A percentile compares a stretch with the other conserved stretches of the same genome.
These are phyloP conservation scores for Drosophila koepferae DNA, from an alignment of 2,888 invertebrate genomes.

Conservation along the genomic window DNA sequence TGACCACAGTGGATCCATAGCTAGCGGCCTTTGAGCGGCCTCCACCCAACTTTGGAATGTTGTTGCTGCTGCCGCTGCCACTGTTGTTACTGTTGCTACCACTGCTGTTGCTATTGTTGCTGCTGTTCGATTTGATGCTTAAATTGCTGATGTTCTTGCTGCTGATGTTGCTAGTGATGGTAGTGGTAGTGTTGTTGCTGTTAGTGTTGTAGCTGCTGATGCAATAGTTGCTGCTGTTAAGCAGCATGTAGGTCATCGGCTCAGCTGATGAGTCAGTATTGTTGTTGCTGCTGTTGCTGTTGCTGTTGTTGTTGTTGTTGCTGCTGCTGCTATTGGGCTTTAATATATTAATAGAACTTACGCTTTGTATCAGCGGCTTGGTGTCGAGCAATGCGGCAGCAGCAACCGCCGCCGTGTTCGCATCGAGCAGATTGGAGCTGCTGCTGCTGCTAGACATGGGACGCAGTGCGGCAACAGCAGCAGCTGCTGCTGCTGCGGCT, in stretches of 20 bases:
- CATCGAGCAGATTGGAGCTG: constrained; percentile 85
- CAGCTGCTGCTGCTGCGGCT: constrained; percentile 69
- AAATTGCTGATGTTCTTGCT: constrained; percentile 1
- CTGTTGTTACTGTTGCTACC: background rate
- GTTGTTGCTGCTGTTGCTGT: no score
- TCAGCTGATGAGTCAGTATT: constrained; percentile 22
- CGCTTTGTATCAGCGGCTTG: constrained; percentile 91
- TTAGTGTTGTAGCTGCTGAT: background rate
- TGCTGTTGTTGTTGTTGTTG: constrained; percentile 1
- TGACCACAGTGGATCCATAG: constrained; percentile 60
- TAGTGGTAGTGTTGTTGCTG: background rate
- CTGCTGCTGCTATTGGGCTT: constrained; percentile 11
- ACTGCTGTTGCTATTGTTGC: background rate
- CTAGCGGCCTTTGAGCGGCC: constrained; percentile 54
- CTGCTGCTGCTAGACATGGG: constrained; percentile 82
- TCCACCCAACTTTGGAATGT: constrained; percentile 28
- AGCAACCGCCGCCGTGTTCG: constrained; percentile 85
- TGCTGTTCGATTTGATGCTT: constrained; percentile 1
- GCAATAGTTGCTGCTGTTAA: constrained; percentile 10
- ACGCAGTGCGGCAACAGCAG: constrained; percentile 73
- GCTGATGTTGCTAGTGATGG: background rate
- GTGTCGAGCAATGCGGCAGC: constrained; percentile 87
- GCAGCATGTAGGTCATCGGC: constrained; percentile 14
- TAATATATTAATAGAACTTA: constrained; percentile 87
- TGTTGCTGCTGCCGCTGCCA: background rate